Base-by-base conservation (phyloP, 2,888 invertebrate genomes). In the Gonocerus acuteangulatus region DNA sequence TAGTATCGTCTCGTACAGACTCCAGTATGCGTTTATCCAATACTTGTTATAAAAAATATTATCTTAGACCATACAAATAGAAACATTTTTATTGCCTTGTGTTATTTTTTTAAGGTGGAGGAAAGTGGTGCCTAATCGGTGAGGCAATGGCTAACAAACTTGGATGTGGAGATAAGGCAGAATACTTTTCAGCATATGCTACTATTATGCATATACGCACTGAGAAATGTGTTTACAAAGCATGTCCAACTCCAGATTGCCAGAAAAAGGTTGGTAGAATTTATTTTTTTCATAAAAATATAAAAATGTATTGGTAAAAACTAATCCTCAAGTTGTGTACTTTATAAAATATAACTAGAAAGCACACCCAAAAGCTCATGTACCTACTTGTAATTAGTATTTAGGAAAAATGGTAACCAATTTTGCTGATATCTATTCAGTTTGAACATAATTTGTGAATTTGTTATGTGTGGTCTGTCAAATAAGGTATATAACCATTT, bases 141-240 rank as follows among this genome's bases (percentile, higher is more conserved):
- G 90, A 93, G 67, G 86, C 85, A 0, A 84, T 85, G 67, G 77
- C 79, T 9, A 80, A 82, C 34, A 83, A 86, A 65, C 77, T 89
- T 7, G 89, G 88, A 18, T 74, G 79, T 4, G 84, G 82, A 1
- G 90, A 91, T 48, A 86, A 85, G 68, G 83, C 90, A 0, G 93
- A 92, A 70, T 91, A 87, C 72, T 95, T 84, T 76, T 83, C 82
- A 66, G 78, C 82, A 19, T 85, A 90, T 69, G 95, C 85, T 0
- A 86, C 86, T 0, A 79, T 95, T 23, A 82, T 87, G 48, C 80
- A 88, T 71, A 79, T 93, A 16, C 85, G 85, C 70, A 78, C 83
- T 6, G 92, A 93, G 64, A 95, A 91, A 73, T 83, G 87, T 2
- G 76, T 93, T 58, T 99, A 99, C 75, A 88, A 88, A 76, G 89